Base-by-base conservation (phyloP, 2,113 vertebrate genomes). In the Sapayoa aenigma region DNA sequence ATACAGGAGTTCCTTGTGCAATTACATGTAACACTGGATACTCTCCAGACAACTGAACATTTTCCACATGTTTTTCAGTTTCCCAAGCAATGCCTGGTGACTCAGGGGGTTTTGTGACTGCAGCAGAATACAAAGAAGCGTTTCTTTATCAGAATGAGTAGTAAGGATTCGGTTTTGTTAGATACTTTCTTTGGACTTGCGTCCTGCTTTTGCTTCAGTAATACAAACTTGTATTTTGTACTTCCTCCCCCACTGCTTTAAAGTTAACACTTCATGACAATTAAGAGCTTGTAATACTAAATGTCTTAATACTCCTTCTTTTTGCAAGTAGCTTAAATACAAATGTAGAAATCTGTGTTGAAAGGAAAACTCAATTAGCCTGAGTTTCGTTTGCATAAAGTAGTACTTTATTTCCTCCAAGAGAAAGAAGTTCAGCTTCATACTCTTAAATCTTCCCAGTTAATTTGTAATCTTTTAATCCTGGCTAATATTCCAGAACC, bases 381-480 rank as follows among this genome's bases (percentile, higher is more conserved):
- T 6, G 35, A 59, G 33, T 93, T 85, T 81, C 59, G 46, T 75
- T 90, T 74, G 50, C 7, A 2, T 92, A 60, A 60, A 94, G 67
- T 68, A 93, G 58, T 67, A 28, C 28, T 93, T 81, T 58, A 44
- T 84, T 89, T 93, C 25, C 25, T 59, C 11, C n/a, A 81, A n/a
- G 63, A 89, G 37, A 84, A 84, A 65, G 75, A 73, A 74, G 22
- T 90, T 90, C 60, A 71, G 15, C 27, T 84, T 96, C 39, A 76
- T 73, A 50, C 42, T 68, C 31, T 28, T 74, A 80, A 85, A 0
- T 62, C 74, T 87, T 85, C 42, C 10, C 47, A 58, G 74, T 85
- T 91, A 94, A 76, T 16, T 91, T 73, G 18, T 96, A 66, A 82
- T 87, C 78, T 93, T 56, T 75, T 92, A 91, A 94, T 95, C 59